These are phyloP conservation scores for Dolichopus griseipennis DNA, from an alignment of 2,888 invertebrate species.

Conservation along the genomic window DNA sequence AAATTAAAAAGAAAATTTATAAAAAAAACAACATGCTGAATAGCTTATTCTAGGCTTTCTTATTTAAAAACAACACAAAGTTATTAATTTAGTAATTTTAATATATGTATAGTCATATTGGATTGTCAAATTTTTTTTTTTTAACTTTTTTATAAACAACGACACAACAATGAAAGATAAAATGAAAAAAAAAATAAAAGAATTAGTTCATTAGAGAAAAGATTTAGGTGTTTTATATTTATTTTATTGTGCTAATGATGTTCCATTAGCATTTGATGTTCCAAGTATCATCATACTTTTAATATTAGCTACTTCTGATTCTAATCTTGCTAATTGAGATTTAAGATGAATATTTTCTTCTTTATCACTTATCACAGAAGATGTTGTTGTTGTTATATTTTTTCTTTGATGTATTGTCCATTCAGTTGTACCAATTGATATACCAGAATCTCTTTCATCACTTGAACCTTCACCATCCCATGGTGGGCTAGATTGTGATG, in stretches of 20 bases:
- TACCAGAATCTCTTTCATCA: constrained; percentile 83
- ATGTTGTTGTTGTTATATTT: constrained; percentile 7
- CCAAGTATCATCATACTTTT: constrained; percentile 71
- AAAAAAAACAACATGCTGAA: too few relatives aligned
- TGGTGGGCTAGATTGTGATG: constrained; percentile 60
- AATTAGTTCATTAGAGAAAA: too few relatives aligned
- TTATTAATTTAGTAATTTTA: too few relatives aligned
- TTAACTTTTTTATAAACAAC: too few relatives aligned
- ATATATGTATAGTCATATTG: too few relatives aligned
- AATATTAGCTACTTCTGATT: constrained; percentile 83
- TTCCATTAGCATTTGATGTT: constrained; percentile 16
- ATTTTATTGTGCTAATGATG: constrained; percentile 15
- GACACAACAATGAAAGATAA: too few relatives aligned
- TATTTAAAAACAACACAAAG: too few relatives aligned
- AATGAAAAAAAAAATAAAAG: too few relatives aligned
- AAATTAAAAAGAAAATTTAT: too few relatives aligned
- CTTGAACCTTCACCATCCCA: constrained; percentile 87
- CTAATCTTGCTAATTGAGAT: constrained; percentile 76
- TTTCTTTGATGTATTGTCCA: constrained; percentile 40
- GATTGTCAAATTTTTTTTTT: too few relatives aligned
- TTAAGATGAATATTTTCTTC: constrained; percentile 69
- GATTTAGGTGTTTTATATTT: too few relatives aligned
- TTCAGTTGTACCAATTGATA: constrained; percentile 56
- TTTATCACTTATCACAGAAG: constrained; percentile 25
- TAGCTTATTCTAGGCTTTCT: too few relatives aligned